Evolutionary conservation across 1,140 invertebrate genomes (phyloP).

Genomic region (Zaprionus gabonicus): DNA sequence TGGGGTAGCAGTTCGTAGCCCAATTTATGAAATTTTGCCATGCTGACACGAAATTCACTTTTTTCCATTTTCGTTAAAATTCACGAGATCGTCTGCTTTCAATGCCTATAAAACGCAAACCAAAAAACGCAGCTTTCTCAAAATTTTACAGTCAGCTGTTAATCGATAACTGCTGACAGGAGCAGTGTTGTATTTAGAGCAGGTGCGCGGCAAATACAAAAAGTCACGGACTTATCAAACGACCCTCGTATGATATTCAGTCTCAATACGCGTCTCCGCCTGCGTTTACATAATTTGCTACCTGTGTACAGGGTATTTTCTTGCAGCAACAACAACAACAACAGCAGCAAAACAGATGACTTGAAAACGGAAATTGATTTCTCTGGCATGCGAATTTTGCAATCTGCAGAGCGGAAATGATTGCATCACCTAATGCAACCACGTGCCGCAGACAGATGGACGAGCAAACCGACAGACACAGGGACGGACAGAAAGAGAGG

Average conservation of each 20-base stretch:
- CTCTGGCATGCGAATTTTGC: slow-evolving; percentile 60
- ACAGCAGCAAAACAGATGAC: not conserved
- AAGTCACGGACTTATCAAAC: no score
- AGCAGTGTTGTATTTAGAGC: no score
- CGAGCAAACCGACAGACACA: not conserved
- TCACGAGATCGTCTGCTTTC: no score
- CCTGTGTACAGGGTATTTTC: slow-evolving; percentile 1
- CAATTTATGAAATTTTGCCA: no score
- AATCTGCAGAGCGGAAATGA: slow-evolving; percentile 76
- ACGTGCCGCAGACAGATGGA: slow-evolving; percentile 56
- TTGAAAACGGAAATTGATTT: slow-evolving; percentile 76
- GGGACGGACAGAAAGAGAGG: not conserved
- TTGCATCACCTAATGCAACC: slow-evolving; percentile 77
- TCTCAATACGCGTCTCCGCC: not conserved
- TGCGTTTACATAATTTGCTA: slow-evolving; percentile 1
- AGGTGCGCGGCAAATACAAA: no score
- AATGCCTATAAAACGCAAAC: no score
- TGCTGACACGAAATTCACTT: no score
- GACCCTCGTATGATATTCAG: not conserved
- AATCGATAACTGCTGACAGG: no score
- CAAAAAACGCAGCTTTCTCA: no score
- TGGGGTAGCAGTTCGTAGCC: no score
- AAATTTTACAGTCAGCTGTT: no score
- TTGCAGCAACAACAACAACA: not conserved
- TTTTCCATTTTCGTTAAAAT: no score